These are phyloP conservation scores for Morbakka virulenta DNA, from an alignment of 30 jellyfish, hydroid and myxozoan species.

Conservation along the genomic window DNA sequence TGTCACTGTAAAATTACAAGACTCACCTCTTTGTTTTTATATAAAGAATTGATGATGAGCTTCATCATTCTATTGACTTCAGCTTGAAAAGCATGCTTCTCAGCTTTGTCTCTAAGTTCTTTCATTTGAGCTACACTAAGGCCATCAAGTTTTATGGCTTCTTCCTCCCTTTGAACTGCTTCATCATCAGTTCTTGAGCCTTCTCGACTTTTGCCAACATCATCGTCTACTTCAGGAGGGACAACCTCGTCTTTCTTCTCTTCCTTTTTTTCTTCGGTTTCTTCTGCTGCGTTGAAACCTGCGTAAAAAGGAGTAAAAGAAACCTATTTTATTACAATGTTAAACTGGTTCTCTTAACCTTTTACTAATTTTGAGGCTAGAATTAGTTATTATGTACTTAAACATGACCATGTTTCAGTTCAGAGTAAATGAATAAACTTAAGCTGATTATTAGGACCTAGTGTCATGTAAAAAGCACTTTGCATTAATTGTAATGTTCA, in stretches of 20 bases:
- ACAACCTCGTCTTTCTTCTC: conserved; percentile 38
- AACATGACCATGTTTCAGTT: too few species aligned
- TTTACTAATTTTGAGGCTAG: too few species aligned
- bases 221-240: conserved; percentile 88
- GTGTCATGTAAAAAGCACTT: too few species aligned
- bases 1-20: too few species aligned
- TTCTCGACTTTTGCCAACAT: conserved; percentile 96
- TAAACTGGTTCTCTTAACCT: too few species aligned
- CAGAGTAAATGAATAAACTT: too few species aligned
- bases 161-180: conserved; percentile 97
- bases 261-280: conserved; percentile 41
- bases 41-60: conserved; percentile 92
- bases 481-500: too few species aligned
- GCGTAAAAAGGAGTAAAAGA: not conserved
- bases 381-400: too few species aligned
- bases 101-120: conserved; percentile 90
- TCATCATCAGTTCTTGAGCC: conserved; percentile 99
- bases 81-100: conserved; percentile 95
- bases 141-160: conserved; percentile 98
- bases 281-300: not conserved
- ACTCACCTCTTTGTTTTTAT: conserved; percentile 97
- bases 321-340: not conserved
- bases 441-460: too few species aligned
- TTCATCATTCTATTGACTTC: conserved; percentile 99
- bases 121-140: conserved; percentile 98